Evolutionary conservation across 2,797 vertebrate genomes (phyloP), one percentile per base, ranked within the genome.

Genomic region (Buceros bicornis): DNA sequence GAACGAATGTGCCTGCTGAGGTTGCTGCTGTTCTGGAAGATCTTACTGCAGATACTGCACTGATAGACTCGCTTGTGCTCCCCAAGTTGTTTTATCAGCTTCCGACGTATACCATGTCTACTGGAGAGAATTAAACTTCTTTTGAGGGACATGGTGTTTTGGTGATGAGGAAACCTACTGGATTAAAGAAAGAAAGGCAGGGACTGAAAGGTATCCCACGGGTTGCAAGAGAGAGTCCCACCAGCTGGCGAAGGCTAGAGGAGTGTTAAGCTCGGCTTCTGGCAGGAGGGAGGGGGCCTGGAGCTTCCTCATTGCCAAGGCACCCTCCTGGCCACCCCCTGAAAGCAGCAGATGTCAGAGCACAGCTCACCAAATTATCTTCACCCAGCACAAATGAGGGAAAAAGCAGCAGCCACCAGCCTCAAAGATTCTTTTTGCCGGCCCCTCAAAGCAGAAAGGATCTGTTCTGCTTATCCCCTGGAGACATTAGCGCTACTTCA

Each of bases 21-120:
- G 97, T 99, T 99, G 98, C 99, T 99, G 99, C 99, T 99, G 98
- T 99, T 99, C 98, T 99, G 99, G 98, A 99, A 99, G 97, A 99
- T 97, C 97, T 99, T 99, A 96, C 97, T 99, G 98, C 99, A 99
- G 95, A 99, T 98, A 73, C 98, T 98, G 97, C 99, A 99, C 96
- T 99, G 99, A 97, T 99, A 99, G 16, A 99, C 98, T 37, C 99
- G 98, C 96, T 99, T 99, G 98, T 99, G 99, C 97, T 99, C 99
- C 69, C 99, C 98, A 35, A 98, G 96, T 96, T 99, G 98, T 35
- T 98, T 97, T 62, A 98, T 97, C 51, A 98, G 97, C 90, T 98
- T 98, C 79, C 98, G 96, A 85, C 98, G 98, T 37, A 98, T 91
- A 19, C 98, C 98, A 26, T 98, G 96, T 83, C 98, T 98, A 93